Conservation (phyloP, 2,797 vertebrate genomes). For the Urosaurus nigricauda region DNA sequence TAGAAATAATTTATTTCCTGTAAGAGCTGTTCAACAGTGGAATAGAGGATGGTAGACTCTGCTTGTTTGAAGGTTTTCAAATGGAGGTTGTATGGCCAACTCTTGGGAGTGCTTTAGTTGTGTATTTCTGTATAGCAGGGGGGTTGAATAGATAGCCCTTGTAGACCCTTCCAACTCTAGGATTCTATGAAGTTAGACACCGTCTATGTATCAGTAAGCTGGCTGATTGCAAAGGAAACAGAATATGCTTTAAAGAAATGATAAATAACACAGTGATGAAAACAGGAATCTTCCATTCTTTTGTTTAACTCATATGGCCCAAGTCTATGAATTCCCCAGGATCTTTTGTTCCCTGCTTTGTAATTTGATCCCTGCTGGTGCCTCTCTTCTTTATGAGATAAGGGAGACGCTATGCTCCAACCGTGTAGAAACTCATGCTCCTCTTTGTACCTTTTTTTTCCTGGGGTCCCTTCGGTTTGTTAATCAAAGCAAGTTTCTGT, state of each 20-base stretch:
- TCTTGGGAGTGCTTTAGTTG: too few relatives aligned
- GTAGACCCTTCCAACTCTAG: neutral
- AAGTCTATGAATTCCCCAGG: conserved; percentile 23
- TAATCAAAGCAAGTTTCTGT: conserved; percentile 65
- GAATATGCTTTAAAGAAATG: conserved; percentile 27
- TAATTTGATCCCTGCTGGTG: neutral
- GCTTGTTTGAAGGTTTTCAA: neutral
- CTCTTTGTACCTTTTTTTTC: conserved; percentile 39
- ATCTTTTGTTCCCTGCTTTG: conserved; percentile 40
- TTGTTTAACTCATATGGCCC: conserved; percentile 7
- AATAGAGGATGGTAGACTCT: too few relatives aligned
- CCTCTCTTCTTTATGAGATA: conserved; percentile 44
- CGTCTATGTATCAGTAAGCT: neutral
- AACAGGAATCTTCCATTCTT: conserved; percentile 19
- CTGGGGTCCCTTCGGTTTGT: conserved; percentile 54
- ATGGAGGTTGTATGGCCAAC: too few relatives aligned
- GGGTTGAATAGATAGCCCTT: neutral
- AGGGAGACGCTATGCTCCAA: conserved; percentile 48
- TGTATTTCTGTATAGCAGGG: too few relatives aligned
- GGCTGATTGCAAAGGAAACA: neutral
- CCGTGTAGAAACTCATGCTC: conserved; percentile 44
- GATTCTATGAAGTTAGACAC: neutral
- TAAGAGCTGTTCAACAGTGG: too few relatives aligned
- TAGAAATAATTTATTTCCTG: neutral
- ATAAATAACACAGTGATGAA: conserved; percentile 24